phyloP scores from a whole-genome alignment of 2,888 invertebrate genomes.

The Epicampocera succincta region DNA sequence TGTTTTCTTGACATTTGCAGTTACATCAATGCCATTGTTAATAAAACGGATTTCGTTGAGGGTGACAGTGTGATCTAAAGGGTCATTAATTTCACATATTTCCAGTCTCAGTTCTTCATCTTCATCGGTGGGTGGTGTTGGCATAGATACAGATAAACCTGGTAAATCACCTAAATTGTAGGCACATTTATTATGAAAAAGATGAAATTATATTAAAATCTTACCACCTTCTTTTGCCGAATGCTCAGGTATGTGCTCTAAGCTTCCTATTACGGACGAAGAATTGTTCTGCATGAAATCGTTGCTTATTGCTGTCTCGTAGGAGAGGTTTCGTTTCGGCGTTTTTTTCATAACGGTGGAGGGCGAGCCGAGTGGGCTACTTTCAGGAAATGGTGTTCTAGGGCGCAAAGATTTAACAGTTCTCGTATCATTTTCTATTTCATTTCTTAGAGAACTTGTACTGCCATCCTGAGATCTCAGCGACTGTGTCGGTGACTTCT shows the following conservation, averaged over 20 bases:
- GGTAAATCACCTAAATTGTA: conserved; percentile 43
- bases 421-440: conserved; percentile 42
- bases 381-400: conserved; percentile 79
- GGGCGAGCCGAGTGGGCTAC: conserved; percentile 74
- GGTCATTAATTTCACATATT: conserved; percentile 77
- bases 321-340: conserved; percentile 76
- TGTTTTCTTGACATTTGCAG: conserved; percentile 76
- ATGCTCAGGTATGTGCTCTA: conserved; percentile 75
- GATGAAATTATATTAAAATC: background rate
- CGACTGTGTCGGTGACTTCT: conserved; percentile 73
- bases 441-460: conserved; percentile 71
- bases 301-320: conserved; percentile 76
- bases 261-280: conserved; percentile 75
- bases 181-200: conserved; percentile 1
- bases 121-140: conserved; percentile 77
- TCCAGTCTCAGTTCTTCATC: conserved; percentile 80
- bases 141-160: conserved; percentile 72
- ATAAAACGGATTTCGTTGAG: conserved; percentile 81
- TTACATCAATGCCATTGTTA: conserved; percentile 81
- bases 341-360: conserved; percentile 73
- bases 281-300: conserved; percentile 76
- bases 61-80: conserved; percentile 75
- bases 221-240: conserved; percentile 51
- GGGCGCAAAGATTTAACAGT: conserved; percentile 76
- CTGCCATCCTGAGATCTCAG: conserved; percentile 74